phyloP scores from a whole-genome alignment of 2,888 invertebrate species.

The Cyclophora punctaria region DNA sequence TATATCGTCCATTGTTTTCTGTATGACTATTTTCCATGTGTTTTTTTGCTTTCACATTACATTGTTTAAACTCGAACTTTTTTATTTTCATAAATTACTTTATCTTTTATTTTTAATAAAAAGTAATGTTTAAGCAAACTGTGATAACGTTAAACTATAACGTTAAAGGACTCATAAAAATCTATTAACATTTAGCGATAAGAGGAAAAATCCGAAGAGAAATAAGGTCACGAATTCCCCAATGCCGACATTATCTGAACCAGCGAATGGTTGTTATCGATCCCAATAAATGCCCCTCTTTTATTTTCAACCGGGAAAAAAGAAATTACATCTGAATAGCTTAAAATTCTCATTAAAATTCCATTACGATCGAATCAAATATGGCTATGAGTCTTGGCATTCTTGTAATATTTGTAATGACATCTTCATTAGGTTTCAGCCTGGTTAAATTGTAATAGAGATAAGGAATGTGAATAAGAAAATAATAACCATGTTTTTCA shows the following conservation, averaged over 20 bases:
- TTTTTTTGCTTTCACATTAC: too few species aligned
- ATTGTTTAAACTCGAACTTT: too few species aligned
- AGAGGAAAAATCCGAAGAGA: constrained; percentile 30
- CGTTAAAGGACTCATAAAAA: constrained; percentile 20
- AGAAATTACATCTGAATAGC: constrained; percentile 45
- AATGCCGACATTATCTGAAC: constrained; percentile 36
- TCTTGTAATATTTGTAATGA: too few species aligned
- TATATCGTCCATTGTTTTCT: too few species aligned
- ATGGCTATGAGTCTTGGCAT: constrained; percentile 35
- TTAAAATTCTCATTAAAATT: constrained; percentile 66
- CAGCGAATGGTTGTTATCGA: constrained; percentile 42
- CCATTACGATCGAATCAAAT: constrained; percentile 51
- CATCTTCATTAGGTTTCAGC: too few species aligned
- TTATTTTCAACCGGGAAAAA: constrained; percentile 39
- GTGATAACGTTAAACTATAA: background rate
- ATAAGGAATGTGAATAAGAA: too few species aligned
- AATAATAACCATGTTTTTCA: too few species aligned
- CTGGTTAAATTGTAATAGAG: too few species aligned
- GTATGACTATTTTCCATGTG: too few species aligned
- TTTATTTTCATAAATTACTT: too few species aligned
- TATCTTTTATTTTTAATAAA: background rate
- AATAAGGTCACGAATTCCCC: constrained; percentile 39
- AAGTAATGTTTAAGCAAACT: background rate
- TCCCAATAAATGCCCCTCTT: constrained; percentile 48
- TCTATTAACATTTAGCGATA: constrained; percentile 26